Evolutionary conservation across 2,888 invertebrate species (phyloP), one percentile per base, ranked within the genome.

Genomic region (Halictus quadricinctus): DNA sequence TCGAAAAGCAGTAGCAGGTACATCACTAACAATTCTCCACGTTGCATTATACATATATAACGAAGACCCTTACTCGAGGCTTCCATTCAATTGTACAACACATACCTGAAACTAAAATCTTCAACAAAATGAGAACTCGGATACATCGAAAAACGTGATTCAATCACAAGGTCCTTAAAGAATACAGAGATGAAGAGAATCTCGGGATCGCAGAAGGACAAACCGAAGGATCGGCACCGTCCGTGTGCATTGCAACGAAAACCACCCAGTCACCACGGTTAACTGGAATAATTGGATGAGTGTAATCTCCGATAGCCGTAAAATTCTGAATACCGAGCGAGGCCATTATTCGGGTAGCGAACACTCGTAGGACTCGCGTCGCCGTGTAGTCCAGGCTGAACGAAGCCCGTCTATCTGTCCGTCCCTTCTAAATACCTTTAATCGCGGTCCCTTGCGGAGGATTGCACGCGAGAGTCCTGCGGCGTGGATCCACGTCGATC

Each of bases 261-360:
- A 80, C 73, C 76, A 72, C 64, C 76, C 73, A 74, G 74, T 80
- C 77, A 48, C 70, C 70, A 74, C 48, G 50, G 60, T 75, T 80
- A 80, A 83, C 70, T 72, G 74, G 74, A 80, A 85, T 84, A 84
- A 84, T 85, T 83, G 84, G 80, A 83, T 80, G 60, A 83, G 48
- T 80, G 85, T 83, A 77, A 84, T 83, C 80, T 64, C 64, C 36
- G 84, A 85, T 84, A 77, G 79, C 77, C 84, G 73, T 82, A 58
- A 82, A 84, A 84, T 84, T 77, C 46, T 48, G 84, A 72, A 79
- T 79, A 83, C 60, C 72, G 25, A 43, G 29, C 29, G 58, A 12
- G 54, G 1, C 50, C 54, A 81, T 80, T 77, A 82, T 80, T 46
- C 41, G 36, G 21, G n/a, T 0, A 29, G 74, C 43, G 21, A 41